Evolutionary conservation across 2,888 invertebrate genomes (phyloP).

Genomic region (Ceraclea dissimilis): DNA sequence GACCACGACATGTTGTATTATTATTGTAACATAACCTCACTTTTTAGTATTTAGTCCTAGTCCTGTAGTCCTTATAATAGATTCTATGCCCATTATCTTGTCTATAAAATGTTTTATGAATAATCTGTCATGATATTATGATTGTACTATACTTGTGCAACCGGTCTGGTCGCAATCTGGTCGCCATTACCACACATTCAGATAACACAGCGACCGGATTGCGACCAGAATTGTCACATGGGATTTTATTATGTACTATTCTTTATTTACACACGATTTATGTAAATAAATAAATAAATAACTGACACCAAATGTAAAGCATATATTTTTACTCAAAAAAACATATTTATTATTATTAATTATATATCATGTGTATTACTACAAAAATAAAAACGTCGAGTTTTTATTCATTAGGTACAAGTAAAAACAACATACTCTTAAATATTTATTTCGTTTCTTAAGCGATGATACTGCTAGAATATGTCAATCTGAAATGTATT

Average conservation of each 20-base stretch:
- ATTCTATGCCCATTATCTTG: not conserved
- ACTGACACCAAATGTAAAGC: conserved; percentile 21
- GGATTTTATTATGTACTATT: too few species aligned
- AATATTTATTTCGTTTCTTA: too few species aligned
- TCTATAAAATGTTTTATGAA: not conserved
- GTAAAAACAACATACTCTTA: not conserved
- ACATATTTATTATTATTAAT: conserved; percentile 3
- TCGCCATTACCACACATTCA: too few species aligned
- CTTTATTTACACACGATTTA: too few species aligned
- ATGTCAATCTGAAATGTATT: too few species aligned
- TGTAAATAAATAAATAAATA: conserved; percentile 11
- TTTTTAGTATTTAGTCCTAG: not conserved
- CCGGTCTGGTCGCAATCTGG: too few species aligned
- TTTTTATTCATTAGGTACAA: not conserved
- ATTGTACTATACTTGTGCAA: too few species aligned
- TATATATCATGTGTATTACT: not conserved
- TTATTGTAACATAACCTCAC: not conserved
- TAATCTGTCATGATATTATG: too few species aligned
- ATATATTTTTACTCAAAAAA: conserved; percentile 15
- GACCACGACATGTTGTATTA: not conserved
- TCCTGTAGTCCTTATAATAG: not conserved
- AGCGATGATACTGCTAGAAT: too few species aligned
- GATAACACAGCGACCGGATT: too few species aligned
- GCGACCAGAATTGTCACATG: too few species aligned
- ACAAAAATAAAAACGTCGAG: not conserved